These are phyloP conservation scores for Anolis carolinensis DNA, from an alignment of 2,113 vertebrate genomes.

Conservation along the genomic window DNA sequence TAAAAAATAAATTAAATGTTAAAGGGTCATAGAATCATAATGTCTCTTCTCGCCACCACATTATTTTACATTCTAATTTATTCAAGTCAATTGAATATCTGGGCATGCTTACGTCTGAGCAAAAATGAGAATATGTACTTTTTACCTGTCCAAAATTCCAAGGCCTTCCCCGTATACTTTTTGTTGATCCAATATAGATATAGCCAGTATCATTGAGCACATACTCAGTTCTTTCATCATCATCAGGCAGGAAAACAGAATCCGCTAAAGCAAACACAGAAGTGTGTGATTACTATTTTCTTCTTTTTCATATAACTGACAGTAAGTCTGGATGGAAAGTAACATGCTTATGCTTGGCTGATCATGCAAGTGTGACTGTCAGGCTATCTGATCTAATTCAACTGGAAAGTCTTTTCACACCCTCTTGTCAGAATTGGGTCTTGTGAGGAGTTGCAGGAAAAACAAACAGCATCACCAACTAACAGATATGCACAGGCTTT, in stretches of 20 bases:
- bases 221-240: conserved; percentile 63
- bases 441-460: no score
- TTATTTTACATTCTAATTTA: neutral
- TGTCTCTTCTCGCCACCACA: neutral
- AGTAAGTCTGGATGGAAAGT: neutral
- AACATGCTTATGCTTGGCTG: neutral
- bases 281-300: accelerated
- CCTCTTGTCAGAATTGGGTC: no score
- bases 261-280: conserved; percentile 61
- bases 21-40: neutral
- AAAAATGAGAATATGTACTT: neutral
- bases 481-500: no score
- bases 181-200: conserved; percentile 66
- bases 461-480: no score
- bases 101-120: neutral
- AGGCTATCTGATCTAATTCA: no score
- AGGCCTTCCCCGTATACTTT: conserved; percentile 60
- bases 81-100: neutral
- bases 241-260: conserved; percentile 46
- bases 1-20: no score
- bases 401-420: no score
- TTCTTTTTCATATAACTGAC: neutral
- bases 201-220: conserved; percentile 70
- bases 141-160: conserved; percentile 79
- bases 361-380: neutral